A percentile compares a stretch with the other conserved stretches of the same genome.
phyloP scores from a whole-genome alignment of 1,140 invertebrate genomes.

The Procambarus virginalis region DNA sequence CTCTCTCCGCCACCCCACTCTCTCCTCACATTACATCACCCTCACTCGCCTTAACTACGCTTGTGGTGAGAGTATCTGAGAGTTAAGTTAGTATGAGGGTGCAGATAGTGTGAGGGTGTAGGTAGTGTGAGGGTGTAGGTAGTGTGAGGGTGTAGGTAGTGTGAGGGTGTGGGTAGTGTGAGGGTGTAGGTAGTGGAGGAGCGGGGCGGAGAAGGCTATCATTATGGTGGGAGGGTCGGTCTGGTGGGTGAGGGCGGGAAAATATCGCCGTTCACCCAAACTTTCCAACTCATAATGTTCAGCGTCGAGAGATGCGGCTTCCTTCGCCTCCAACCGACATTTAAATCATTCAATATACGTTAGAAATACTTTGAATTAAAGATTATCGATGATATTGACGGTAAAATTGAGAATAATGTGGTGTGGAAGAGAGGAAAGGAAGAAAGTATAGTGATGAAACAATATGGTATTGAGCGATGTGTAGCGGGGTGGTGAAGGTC shows the following conservation, averaged over 20 bases:
- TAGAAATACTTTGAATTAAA: too few relatives aligned
- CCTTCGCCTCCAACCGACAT: too few relatives aligned
- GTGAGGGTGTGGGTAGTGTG: neutral
- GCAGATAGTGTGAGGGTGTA: neutral
- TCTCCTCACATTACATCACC: too few relatives aligned
- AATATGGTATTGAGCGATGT: too few relatives aligned
- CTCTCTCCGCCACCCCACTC: neutral
- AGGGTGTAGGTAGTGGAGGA: neutral
- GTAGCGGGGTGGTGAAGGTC: conserved; percentile 10
- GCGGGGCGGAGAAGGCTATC: conserved; percentile 38
- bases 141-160: neutral
- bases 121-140: neutral
- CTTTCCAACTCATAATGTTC: conserved; percentile 20
- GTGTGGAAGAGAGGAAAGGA: too few relatives aligned
- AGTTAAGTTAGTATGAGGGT: neutral
- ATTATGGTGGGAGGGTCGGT: conserved; percentile 64
- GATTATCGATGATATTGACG: too few relatives aligned
- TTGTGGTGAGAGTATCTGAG: too few relatives aligned
- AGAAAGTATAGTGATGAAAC: too few relatives aligned
- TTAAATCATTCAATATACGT: too few relatives aligned
- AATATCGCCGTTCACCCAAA: conserved; percentile 47
- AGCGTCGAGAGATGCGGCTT: neutral
- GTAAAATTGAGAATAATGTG: too few relatives aligned
- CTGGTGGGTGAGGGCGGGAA: conserved; percentile 62
- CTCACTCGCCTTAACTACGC: too few relatives aligned